phyloP scores from a whole-genome alignment of 2,888 invertebrate genomes.

The Eupithecia abbreviata region DNA sequence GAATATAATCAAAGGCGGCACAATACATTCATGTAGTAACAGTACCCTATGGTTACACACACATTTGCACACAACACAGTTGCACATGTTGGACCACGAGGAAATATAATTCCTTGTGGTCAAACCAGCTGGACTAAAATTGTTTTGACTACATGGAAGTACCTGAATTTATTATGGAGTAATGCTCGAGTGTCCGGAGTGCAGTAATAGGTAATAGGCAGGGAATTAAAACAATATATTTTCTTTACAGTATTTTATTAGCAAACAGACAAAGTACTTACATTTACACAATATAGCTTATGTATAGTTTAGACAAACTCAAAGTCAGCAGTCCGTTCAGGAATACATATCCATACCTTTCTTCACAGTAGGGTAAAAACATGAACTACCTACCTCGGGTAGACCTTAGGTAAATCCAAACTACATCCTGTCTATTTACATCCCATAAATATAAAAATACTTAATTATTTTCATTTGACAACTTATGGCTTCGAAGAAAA shows the following conservation, averaged over 20 bases:
- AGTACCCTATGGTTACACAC: too few species aligned
- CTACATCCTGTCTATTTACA: conserved; percentile 13
- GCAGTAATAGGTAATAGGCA: not conserved
- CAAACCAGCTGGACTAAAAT: too few species aligned
- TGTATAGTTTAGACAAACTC: conserved; percentile 4
- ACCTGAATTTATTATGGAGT: too few species aligned
- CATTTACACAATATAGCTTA: conserved; percentile 50
- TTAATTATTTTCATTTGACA: conserved; percentile 8
- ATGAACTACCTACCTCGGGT: not conserved
- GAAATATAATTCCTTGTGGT: too few species aligned
- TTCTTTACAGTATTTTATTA: conserved; percentile 54
- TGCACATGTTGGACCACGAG: too few species aligned
- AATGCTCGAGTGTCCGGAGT: too few species aligned
- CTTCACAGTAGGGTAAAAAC: not conserved
- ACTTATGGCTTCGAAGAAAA: conserved; percentile 55
- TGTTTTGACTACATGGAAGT: too few species aligned
- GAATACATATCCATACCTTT: not conserved
- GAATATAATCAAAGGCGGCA: too few species aligned
- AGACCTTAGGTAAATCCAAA: conserved; percentile 14
- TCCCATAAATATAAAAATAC: conserved; percentile 27
- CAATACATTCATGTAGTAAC: too few species aligned
- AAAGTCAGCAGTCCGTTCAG: not conserved
- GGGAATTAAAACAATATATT: conserved; percentile 20
- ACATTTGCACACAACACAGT: too few species aligned
- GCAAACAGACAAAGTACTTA: conserved; percentile 57